Evolutionary conservation across 2,888 invertebrate genomes (phyloP), one percentile per base, ranked within the genome.

Genomic region (Schizaphis graminum): DNA sequence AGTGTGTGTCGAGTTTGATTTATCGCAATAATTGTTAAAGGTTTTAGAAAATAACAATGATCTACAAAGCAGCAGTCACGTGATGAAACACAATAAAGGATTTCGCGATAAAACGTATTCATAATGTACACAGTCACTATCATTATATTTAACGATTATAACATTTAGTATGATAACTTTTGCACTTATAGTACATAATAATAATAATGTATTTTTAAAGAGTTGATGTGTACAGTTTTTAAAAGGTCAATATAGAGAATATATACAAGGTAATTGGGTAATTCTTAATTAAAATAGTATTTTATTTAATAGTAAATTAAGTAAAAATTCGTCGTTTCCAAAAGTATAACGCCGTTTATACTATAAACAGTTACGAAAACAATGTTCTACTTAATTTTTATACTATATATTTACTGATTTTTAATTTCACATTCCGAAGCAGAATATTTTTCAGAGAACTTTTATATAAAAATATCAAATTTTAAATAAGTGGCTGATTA

Each of bases 191-290:
- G 41, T 85, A 85, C 85, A 85, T 41, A 44, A 85, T 85, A 85
- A 85, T 44, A 85, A 85, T 85, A 85, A 85, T 85, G 85, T 41
- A 85, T 85, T 44, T 85, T 35, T 85, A 85, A 85, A 85, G 85
- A 24, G 44, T 85, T 85, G 85, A 85, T 85, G 26, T 26, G 10
- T 44, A 44, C 41, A 85, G 44, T 44, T 85, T 85, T 85, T 44
- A 85, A 85, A 85, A 85, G 85, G 44, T 44, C 44, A 44, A 35
- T 44, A 26, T 26, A 85, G 35, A 77, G 21, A 77, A 77, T 35
- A 67, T 35, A 77, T 53, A 53, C 53, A 53, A 21, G 16, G 21
- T 53, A 53, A 53, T 53, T 21, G 77, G 8, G n/a, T 77, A 35
- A 77, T 35, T 35, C 1, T 35, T 21, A n/a, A n/a, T n/a, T n/a